A percentile compares a stretch with the other conserved stretches of the same genome.
phyloP scores from a whole-genome alignment of 2,113 vertebrate species.

The Xenopus tropicalis region DNA sequence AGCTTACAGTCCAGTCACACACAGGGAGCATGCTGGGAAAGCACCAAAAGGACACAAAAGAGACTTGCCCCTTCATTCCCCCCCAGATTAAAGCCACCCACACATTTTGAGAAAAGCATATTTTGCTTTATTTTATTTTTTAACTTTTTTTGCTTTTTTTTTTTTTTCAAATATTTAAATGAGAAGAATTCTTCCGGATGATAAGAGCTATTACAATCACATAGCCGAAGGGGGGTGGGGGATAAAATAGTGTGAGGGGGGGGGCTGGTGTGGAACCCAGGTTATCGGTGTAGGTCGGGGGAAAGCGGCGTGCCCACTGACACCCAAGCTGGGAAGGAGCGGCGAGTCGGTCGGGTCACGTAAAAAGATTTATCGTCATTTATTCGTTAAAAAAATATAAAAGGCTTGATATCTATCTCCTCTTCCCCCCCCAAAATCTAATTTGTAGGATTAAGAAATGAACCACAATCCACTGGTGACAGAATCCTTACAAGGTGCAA shows the following conservation, averaged over 20 bases:
- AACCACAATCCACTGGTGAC: too few relatives aligned
- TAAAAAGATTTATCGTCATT: slow-evolving; percentile 47
- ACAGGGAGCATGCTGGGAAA: too few relatives aligned
- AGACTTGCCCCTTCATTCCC: too few relatives aligned
- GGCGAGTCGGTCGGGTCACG: slow-evolving; percentile 54
- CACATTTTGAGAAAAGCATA: slow-evolving; percentile 73
- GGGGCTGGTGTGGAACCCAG: slow-evolving; percentile 65
- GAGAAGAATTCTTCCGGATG: slow-evolving; percentile 88
- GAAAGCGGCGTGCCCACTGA: slow-evolving; percentile 59
- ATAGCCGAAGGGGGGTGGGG: slow-evolving; percentile 78
- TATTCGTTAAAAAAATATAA: slow-evolving; percentile 53
- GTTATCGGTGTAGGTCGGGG: slow-evolving; percentile 41
- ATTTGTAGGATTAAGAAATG: too few relatives aligned
- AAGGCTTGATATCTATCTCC: slow-evolving; percentile 68
- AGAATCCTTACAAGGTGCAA: too few relatives aligned
- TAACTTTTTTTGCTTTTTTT: slow-evolving; percentile 56
- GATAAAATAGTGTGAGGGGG: slow-evolving; percentile 81
- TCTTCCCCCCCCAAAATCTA: slow-evolving; percentile 55
- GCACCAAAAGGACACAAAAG: too few relatives aligned
- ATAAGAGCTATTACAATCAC: slow-evolving; percentile 91
- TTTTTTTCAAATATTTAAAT: slow-evolving; percentile 71
- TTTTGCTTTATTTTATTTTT: slow-evolving; percentile 71
- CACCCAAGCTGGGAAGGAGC: slow-evolving; percentile 59
- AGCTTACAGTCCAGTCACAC: too few relatives aligned
- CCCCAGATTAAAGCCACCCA: not conserved